phyloP scores from a whole-genome alignment of 2,888 invertebrate genomes.

The Carcina quercana region DNA sequence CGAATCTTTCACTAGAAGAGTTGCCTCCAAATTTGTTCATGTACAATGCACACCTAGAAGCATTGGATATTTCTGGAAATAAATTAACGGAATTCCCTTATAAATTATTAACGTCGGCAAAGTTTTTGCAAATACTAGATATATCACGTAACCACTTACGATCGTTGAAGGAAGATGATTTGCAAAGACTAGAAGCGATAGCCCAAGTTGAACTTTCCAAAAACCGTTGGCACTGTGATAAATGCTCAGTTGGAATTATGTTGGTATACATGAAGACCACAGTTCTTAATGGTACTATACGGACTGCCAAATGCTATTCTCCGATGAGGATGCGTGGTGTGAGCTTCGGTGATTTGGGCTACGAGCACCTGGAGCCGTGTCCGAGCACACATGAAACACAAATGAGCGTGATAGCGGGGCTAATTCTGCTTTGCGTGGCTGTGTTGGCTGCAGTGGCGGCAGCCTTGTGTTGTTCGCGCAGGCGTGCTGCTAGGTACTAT shows the following conservation, averaged over 20 bases:
- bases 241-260: slow-evolving; percentile 76
- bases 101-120: slow-evolving; percentile 71
- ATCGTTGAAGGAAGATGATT: slow-evolving; percentile 73
- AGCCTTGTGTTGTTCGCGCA: slow-evolving; percentile 79
- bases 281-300: slow-evolving; percentile 61
- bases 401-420: slow-evolving; percentile 72
- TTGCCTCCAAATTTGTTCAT: slow-evolving; percentile 75
- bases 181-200: slow-evolving; percentile 74
- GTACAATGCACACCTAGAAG: slow-evolving; percentile 74
- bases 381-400: slow-evolving; percentile 68
- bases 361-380: slow-evolving; percentile 51
- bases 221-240: slow-evolving; percentile 81
- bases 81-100: slow-evolving; percentile 75
- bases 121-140: slow-evolving; percentile 78
- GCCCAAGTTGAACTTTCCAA: slow-evolving; percentile 68
- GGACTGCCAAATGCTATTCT: slow-evolving; percentile 72
- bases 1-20: slow-evolving; percentile 72
- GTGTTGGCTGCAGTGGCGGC: slow-evolving; percentile 70
- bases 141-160: slow-evolving; percentile 82
- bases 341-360: slow-evolving; percentile 38
- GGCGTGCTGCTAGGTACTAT: slow-evolving; percentile 83
- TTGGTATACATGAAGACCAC: slow-evolving; percentile 72
- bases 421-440: slow-evolving; percentile 52
- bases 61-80: slow-evolving; percentile 84
- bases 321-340: slow-evolving; percentile 72